These are phyloP conservation scores for Choristoneura fumiferana DNA, from an alignment of 1,140 invertebrate species.

Conservation along the genomic window DNA sequence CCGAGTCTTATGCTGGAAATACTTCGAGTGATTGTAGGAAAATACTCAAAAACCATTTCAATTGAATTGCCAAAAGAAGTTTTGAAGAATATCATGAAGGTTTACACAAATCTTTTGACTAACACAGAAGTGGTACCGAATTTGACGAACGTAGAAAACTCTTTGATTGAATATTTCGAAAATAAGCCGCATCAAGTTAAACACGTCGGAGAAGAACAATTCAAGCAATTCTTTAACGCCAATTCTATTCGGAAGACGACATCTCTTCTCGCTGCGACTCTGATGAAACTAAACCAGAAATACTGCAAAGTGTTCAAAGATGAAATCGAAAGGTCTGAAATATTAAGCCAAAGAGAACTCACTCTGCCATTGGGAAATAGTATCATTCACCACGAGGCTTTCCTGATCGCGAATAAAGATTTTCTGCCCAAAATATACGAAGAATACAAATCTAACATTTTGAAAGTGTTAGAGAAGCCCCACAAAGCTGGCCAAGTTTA, in stretches of 20 bases:
- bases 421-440: conserved; percentile 76
- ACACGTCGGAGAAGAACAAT: conserved; percentile 71
- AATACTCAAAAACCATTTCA: conserved; percentile 51
- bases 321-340: conserved; percentile 61
- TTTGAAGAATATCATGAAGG: conserved; percentile 47
- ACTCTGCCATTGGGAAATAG: conserved; percentile 79
- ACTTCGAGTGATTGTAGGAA: conserved; percentile 55
- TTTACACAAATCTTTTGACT: conserved; percentile 62
- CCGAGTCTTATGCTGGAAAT: conserved; percentile 63
- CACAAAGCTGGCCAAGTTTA: conserved; percentile 82
- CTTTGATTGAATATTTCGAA: conserved; percentile 78
- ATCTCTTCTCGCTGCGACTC: conserved; percentile 68
- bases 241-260: conserved; percentile 75
- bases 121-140: conserved; percentile 62
- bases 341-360: conserved; percentile 78
- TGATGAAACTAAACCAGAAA: conserved; percentile 73
- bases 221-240: conserved; percentile 67
- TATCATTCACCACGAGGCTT: conserved; percentile 60
- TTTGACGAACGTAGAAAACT: conserved; percentile 75
- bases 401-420: conserved; percentile 56
- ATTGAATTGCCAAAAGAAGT: conserved; percentile 45
- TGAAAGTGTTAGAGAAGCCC: conserved; percentile 81
- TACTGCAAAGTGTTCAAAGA: conserved; percentile 70
- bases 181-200: conserved; percentile 79
- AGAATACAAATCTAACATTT: conserved; percentile 79